phyloP scores from a whole-genome alignment of 1,140 invertebrate genomes.

The Temnothorax longispinosus region DNA sequence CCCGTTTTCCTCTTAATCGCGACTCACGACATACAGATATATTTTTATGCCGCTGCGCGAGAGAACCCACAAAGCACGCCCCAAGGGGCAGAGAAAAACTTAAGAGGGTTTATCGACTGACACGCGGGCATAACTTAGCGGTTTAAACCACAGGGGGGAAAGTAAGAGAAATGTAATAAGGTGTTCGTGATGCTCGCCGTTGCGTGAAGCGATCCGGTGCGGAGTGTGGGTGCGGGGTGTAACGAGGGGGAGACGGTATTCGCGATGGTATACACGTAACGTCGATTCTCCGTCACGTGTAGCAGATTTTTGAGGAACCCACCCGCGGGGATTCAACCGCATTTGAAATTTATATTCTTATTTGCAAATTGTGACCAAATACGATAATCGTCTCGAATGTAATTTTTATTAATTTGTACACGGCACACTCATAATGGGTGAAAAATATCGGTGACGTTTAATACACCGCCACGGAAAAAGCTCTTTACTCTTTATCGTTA shows the following conservation, averaged over 20 bases:
- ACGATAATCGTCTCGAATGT: not conserved
- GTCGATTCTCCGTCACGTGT: not conserved
- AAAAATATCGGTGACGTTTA: not conserved
- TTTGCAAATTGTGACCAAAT: not conserved
- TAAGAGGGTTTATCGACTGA: conserved; percentile 46
- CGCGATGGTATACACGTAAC: not conserved
- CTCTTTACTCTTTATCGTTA: conserved; percentile 12
- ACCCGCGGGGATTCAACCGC: not conserved
- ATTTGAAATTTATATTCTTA: not conserved
- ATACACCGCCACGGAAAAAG: conserved; percentile 6
- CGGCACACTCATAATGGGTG: not conserved
- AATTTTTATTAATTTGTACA: not conserved
- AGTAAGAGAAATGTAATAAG: conserved; percentile 47
- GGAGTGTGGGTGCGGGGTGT: not conserved
- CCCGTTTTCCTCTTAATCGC: conserved; percentile 23
- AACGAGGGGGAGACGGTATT: not conserved
- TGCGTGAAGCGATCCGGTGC: conserved; percentile 8
- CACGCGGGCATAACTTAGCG: conserved; percentile 36
- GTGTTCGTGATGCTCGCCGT: conserved; percentile 40
- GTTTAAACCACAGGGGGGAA: conserved; percentile 30
- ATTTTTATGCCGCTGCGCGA: not conserved
- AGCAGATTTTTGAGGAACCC: not conserved
- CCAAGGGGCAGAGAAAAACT: not conserved
- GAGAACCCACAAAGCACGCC: not conserved
- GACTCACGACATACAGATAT: not conserved